Conservation (phyloP, 2,113 vertebrate species). For the Oophaga pumilio region DNA sequence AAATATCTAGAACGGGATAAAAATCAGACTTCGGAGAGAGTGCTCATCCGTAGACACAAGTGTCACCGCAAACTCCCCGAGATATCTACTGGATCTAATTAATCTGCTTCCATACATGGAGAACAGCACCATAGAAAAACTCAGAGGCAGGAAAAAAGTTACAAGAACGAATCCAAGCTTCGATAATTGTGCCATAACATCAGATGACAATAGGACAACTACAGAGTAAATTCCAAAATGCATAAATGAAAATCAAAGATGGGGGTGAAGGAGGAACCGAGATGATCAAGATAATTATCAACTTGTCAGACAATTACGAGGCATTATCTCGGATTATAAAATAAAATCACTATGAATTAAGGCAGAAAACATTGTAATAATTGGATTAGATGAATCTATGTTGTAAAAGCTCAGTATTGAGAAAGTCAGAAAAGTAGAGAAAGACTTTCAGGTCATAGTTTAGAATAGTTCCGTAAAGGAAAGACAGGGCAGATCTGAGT, state of each 20-base stretch:
- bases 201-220: too few relatives aligned
- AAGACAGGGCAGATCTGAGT: not conserved
- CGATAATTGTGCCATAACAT: too few relatives aligned
- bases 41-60: slow-evolving; percentile 49
- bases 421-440: not conserved
- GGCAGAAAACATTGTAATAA: not conserved
- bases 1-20: slow-evolving; percentile 63
- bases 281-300: too few relatives aligned
- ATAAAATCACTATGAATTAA: not conserved
- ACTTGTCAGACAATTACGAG: too few relatives aligned
- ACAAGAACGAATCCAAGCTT: too few relatives aligned
- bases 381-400: too few relatives aligned
- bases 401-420: not conserved
- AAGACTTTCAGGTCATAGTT: not conserved
- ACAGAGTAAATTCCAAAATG: too few relatives aligned
- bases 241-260: too few relatives aligned
- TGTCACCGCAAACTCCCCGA: not conserved
- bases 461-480: not conserved
- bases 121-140: too few relatives aligned
- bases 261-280: too few relatives aligned
- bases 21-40: slow-evolving; percentile 57
- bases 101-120: too few relatives aligned
- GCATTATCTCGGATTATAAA: not conserved
- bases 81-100: not conserved
- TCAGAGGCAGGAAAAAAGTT: too few relatives aligned